Base-by-base conservation (phyloP, 2,888 invertebrate species). In the Anarsia innoxiella region DNA sequence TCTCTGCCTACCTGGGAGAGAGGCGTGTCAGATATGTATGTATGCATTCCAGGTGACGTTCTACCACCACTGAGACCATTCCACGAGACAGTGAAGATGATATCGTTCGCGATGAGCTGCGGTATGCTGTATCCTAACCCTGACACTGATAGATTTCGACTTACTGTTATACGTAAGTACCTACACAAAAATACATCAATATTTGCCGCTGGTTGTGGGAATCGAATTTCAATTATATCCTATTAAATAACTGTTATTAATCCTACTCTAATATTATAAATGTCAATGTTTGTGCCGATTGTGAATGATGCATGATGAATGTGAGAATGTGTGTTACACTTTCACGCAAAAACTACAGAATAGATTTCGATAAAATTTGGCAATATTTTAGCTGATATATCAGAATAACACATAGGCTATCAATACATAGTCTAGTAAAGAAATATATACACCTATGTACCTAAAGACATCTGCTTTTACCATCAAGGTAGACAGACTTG, bases 111-210 rank as follows among this genome's bases (percentile, higher is more conserved):
- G 0, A 41, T 77, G 42, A 44, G 55, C 4, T 23, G 62, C 0
- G 65, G 62, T 0, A 37, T 66, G 48, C 49, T 72, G 25, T 77
- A 66, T 11, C 77, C 77, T 0, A 68, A 69, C 6, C 66, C 67
- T 0, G 51, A 23, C 1, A 64, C 56, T 0, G 56, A 59, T 0
- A 44, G 13, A 1, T 45, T 40, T 15, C 49, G 70, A 0, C 3
- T 66, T 0, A 32, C 49, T 0, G 49, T 46, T 8, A 59, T 66
- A 27, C 40, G 74, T 75, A 49, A 61, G 64, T 53, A 37, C n/a
- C n/a, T n/a, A n/a, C n/a, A n/a, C n/a, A n/a, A n/a, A n/a, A n/a
- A n/a, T n/a, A n/a, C n/a, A n/a, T n/a, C n/a, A n/a, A n/a, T n/a
- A 34, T 19, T 19, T 19, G 6, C 6, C 19, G 19, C 19, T 19